Conservation (phyloP, 2,797 vertebrate species). For the Oreochromis mossambicus region DNA sequence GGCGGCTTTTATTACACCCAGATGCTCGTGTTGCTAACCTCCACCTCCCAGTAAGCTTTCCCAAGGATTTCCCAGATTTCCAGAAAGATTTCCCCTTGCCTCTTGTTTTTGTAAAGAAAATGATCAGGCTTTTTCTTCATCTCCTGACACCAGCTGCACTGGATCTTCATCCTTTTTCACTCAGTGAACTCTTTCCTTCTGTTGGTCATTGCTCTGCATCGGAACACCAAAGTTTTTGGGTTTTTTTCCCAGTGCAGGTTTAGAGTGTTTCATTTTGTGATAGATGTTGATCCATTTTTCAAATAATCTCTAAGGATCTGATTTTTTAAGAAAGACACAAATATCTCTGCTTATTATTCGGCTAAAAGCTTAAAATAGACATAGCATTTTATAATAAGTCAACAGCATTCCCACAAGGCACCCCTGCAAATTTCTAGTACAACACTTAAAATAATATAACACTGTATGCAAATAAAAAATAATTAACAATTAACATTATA, state of each 20-base stretch:
- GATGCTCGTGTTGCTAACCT: slow-evolving; percentile 1
- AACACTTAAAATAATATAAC: no score
- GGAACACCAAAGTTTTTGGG: background rate
- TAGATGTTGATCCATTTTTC: background rate
- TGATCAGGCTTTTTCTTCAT: background rate
- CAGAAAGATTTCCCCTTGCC: background rate
- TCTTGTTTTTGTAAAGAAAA: background rate
- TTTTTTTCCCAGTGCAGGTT: background rate
- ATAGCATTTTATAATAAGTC: background rate
- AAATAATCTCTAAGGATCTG: background rate
- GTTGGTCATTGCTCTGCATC: background rate
- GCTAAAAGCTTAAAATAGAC: background rate
- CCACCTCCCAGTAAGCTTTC: slow-evolving; percentile 21
- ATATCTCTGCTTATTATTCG: background rate
- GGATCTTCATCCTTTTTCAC: background rate
- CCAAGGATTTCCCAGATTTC: no score
- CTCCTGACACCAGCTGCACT: background rate
- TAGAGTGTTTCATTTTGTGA: background rate
- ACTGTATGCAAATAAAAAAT: background rate
- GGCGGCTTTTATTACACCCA: background rate
- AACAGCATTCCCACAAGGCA: background rate
- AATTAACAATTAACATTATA: no score
- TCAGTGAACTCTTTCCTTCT: background rate
- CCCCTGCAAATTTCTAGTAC: background rate
- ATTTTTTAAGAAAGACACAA: background rate